These are phyloP conservation scores for Ptychodera flava DNA, from an alignment of 35 echinoderm and acorn worm species.

Conservation along the genomic window DNA sequence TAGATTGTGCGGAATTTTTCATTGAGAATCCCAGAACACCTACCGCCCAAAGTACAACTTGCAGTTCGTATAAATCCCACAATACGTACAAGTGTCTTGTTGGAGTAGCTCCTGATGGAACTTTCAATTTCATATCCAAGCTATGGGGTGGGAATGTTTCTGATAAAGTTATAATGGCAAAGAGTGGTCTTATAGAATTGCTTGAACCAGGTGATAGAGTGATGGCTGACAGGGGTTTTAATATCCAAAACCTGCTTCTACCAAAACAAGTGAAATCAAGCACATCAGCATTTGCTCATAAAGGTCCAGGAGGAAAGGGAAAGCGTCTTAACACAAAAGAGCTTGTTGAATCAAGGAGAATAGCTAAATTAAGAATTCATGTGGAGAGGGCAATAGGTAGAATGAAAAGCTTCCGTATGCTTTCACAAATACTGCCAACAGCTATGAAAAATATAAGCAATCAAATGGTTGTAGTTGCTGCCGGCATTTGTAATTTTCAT, in stretches of 20 bases:
- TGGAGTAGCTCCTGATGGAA: slow-evolving; percentile 26
- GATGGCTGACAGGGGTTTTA: slow-evolving; percentile 50
- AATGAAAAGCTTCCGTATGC: not conserved
- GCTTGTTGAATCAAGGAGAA: not conserved
- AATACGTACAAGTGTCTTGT: slow-evolving; percentile 45
- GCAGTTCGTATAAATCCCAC: slow-evolving; percentile 34
- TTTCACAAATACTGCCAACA: not conserved
- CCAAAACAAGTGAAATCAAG: slow-evolving; percentile 11
- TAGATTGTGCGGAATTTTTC: slow-evolving; percentile 48
- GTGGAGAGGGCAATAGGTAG: not conserved
- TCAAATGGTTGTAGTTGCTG: not conserved
- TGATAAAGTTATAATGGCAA: slow-evolving; percentile 30
- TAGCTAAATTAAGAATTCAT: not conserved
- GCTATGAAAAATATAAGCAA: not conserved
- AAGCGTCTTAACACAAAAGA: slow-evolving; percentile 11
- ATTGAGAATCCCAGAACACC: slow-evolving; percentile 23
- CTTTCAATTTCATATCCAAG: slow-evolving; percentile 35
- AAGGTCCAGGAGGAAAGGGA: slow-evolving; percentile 35
- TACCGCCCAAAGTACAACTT: slow-evolving; percentile 40
- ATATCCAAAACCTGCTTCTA: slow-evolving; percentile 29
- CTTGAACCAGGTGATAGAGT: slow-evolving; percentile 40
- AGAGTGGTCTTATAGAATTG: slow-evolving; percentile 25
- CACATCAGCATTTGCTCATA: slow-evolving; percentile 31
- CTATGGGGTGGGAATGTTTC: slow-evolving; percentile 45
- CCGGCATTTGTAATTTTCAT: not conserved